Percentiles rank a stretch among this genome's conserved stretches.
These are phyloP conservation scores for Synanthedon formicaeformis DNA, from an alignment of 2,888 invertebrate genomes.

Conservation along the genomic window DNA sequence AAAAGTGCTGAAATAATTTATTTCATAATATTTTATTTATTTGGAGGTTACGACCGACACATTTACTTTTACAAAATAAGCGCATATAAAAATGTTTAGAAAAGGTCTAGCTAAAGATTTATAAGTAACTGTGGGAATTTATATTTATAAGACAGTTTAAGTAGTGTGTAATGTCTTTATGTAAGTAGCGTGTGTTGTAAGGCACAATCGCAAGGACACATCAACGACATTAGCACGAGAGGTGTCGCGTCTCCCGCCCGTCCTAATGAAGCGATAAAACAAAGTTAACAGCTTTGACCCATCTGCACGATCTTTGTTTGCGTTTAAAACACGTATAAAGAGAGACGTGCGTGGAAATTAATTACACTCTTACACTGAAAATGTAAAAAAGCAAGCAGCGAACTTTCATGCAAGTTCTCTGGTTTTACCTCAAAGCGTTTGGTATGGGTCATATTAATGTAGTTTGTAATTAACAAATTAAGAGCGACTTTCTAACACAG, in stretches of 20 bases:
- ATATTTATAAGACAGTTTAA: not conserved
- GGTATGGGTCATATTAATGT: no score
- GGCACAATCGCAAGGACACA: slow-evolving; percentile 38
- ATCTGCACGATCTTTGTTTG: slow-evolving; percentile 15
- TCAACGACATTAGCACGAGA: slow-evolving; percentile 52
- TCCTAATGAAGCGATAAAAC: slow-evolving; percentile 43
- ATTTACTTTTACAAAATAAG: no score
- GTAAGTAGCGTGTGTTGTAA: not conserved
- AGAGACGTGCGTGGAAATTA: not conserved
- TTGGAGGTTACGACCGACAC: no score
- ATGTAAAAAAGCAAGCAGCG: no score
- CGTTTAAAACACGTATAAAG: not conserved
- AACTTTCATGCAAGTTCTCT: no score
- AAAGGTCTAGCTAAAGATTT: not conserved
- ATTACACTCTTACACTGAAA: no score
- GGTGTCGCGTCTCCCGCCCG: slow-evolving; percentile 33
- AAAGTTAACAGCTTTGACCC: slow-evolving; percentile 8
- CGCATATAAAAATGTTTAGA: no score
- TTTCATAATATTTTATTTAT: no score
- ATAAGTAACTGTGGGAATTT: not conserved
- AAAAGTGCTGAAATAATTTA: no score
- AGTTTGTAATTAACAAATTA: no score
- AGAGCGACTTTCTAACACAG: no score
- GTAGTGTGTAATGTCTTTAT: not conserved
- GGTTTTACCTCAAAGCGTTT: no score